Evolutionary conservation across 2,113 vertebrate genomes (phyloP), one percentile per base, ranked within the genome.

Genomic region (Phoxinus phoxinus): DNA sequence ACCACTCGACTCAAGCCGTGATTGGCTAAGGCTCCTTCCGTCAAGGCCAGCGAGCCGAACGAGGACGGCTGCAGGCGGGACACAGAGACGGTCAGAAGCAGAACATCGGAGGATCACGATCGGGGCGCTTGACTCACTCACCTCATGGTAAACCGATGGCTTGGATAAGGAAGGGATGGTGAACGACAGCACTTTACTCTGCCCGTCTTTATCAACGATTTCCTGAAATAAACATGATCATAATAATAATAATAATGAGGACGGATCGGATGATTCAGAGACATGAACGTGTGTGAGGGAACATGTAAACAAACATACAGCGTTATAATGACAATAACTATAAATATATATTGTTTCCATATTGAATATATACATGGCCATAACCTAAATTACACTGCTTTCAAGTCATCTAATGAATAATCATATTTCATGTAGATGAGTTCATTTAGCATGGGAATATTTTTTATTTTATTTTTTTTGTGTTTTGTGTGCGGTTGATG

Each of bases 161-260:
- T 99, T 99, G 79, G 97, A 99, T 89, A 99, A 95, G 87, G 98
- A 99, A 0, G 98, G 98, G 93, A 99, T 96, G 0, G 97, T 98
- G 91, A 99, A 99, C 89, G 97, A 96, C 89, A 98, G 89, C 41
- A 97, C 93, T 95, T 96, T 98, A 92, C 96, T 99, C 86, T 97
- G 96, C 37, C 97, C 98, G 84, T 99, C 95, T 93, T 97, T 98
- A 92, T 99, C 96, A 90, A 98, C 96, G 93, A 99, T 99, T 95
- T 99, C 98, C 98, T 99, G 90, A 80, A 69, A 73, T 25, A 51
- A 19, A 44, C 10, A 73, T 0, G 58, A 48, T 12, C 0, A 25
- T 46, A 13, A 30, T 65, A 21, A 30, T 65, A 6, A 25, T 46
- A 13, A 30, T 65, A 21, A 30, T 65, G 15, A 17, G 27, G 67